Evolutionary conservation across 1,140 invertebrate species (phyloP).

Genomic region (Pantala flavescens): DNA sequence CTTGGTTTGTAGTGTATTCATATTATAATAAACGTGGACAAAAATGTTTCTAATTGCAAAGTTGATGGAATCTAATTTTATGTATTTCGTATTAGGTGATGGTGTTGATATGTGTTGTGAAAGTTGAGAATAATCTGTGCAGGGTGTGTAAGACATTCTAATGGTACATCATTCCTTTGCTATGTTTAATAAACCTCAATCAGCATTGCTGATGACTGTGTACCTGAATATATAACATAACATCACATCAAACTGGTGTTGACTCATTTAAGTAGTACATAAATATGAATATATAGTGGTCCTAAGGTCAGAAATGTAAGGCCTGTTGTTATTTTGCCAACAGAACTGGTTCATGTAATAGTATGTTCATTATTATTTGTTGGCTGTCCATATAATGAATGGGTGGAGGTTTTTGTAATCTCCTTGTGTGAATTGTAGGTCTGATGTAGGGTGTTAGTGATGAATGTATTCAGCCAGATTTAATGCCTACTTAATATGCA

Average conservation of each 20-base stretch:
- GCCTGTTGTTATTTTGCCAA: constrained; percentile 13
- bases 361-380: background rate
- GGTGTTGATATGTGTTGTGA: background rate
- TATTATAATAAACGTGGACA: constrained; percentile 3
- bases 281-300: constrained; percentile 8
- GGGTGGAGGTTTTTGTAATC: constrained; percentile 8
- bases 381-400: constrained; percentile 9
- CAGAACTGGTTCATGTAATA: background rate
- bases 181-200: background rate
- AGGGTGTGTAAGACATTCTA: constrained; percentile 4
- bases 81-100: background rate
- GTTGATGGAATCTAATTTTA: background rate
- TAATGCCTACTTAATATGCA: background rate
- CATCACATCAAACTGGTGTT: constrained; percentile 16
- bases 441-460: background rate
- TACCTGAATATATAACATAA: constrained; percentile 15
- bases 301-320: background rate
- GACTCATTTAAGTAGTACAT: background rate
- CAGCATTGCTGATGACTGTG: constrained; percentile 4
- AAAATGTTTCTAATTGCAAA: constrained; percentile 10
- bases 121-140: constrained; percentile 3
- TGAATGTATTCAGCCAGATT: background rate
- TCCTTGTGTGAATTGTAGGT: background rate
- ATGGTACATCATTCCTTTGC: constrained; percentile 11
- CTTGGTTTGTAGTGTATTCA: background rate